These are phyloP conservation scores for Papilio polyxenes DNA, from an alignment of 1,140 invertebrate species.

Conservation along the genomic window DNA sequence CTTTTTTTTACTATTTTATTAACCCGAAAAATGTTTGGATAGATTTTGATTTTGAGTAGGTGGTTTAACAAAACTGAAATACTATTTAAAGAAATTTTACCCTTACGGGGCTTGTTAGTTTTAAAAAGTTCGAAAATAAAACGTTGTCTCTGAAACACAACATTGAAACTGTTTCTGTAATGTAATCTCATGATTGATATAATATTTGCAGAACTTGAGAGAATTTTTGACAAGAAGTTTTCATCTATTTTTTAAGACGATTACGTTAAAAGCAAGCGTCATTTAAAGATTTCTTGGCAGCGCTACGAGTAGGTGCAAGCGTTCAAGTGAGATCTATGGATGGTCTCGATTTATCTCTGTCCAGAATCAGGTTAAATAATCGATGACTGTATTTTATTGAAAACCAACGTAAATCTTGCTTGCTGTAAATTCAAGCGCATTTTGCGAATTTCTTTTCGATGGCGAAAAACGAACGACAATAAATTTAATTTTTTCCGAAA, in stretches of 20 bases:
- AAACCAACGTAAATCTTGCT: slow-evolving; percentile 23
- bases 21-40: not conserved
- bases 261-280: not conserved
- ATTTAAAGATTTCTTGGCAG: slow-evolving; percentile 12
- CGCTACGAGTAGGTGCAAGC: not conserved
- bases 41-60: not conserved
- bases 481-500: too few species aligned
- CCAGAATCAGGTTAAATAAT: slow-evolving; percentile 25
- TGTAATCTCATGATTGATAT: too few species aligned
- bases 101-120: too few species aligned
- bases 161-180: too few species aligned
- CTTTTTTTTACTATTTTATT: not conserved
- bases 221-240: not conserved
- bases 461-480: not conserved
- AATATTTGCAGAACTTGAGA: too few species aligned
- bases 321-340: slow-evolving; percentile 18
- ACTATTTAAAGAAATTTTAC: too few species aligned
- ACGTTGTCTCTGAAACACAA: too few species aligned
- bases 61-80: too few species aligned
- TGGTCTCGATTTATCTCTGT: slow-evolving; percentile 38
- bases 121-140: too few species aligned
- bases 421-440: not conserved
- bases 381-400: slow-evolving; percentile 22
- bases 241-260: not conserved
- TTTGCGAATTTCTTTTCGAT: not conserved